Percentiles rank a stretch among this genome's conserved stretches.
phyloP scores from a whole-genome alignment of 2,113 vertebrate species.

The Antigone vipio region DNA sequence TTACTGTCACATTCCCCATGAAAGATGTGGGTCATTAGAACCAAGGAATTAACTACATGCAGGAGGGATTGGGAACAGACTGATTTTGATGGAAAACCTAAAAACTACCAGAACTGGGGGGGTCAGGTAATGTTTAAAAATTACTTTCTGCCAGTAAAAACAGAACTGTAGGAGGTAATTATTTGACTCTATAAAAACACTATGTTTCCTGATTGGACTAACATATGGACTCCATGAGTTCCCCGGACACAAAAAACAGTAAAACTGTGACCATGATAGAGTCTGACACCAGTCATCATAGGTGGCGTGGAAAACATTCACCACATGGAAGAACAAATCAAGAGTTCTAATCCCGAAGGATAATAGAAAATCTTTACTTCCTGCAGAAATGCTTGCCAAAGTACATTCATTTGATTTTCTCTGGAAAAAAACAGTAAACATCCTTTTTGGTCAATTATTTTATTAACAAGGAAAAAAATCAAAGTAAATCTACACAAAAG shows the following conservation, averaged over 20 bases:
- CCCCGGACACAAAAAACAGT: not conserved
- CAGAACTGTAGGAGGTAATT: constrained; percentile 41
- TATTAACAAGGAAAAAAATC: not conserved
- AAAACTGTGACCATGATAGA: constrained; percentile 20
- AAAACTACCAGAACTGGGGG: constrained; percentile 7
- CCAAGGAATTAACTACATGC: not conserved
- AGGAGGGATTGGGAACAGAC: constrained; percentile 2
- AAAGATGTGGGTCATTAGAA: constrained; percentile 46
- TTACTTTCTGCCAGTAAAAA: constrained; percentile 47
- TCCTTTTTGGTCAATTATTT: not conserved
- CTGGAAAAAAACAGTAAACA: not conserved
- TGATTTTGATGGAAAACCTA: constrained; percentile 24
- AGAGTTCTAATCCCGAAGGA: not conserved
- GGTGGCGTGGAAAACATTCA: constrained; percentile 32
- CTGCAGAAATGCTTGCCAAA: not conserved
- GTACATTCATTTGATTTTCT: not conserved
- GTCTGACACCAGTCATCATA: constrained; percentile 41
- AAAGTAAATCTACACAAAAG: not conserved
- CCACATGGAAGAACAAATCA: constrained; percentile 38
- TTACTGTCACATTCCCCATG: constrained; percentile 15
- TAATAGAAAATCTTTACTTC: not conserved
- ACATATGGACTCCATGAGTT: constrained; percentile 26
- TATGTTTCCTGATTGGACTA: constrained; percentile 14
- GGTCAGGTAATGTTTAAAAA: constrained; percentile 29
- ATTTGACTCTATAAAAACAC: constrained; percentile 42